Conservation (phyloP, 2,888 invertebrate genomes). For the Drosophila fulvimacula region DNA sequence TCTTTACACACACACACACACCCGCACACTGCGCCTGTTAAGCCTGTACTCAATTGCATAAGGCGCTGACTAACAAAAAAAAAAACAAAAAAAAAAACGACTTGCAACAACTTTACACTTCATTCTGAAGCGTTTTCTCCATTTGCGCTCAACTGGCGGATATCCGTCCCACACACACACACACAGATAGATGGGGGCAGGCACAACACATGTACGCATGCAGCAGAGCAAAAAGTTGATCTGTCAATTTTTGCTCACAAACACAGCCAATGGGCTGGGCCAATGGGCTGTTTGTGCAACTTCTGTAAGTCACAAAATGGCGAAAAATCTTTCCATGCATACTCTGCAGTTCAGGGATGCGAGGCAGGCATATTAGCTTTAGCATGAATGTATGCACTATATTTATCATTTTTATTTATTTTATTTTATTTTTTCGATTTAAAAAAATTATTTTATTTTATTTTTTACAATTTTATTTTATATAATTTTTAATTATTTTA, state of each 20-base stretch:
- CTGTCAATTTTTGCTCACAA: conserved; percentile 62
- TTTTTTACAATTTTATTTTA: too few relatives aligned
- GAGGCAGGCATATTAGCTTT: conserved; percentile 5
- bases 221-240: conserved; percentile 58
- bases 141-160: conserved; percentile 58
- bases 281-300: conserved; percentile 26
- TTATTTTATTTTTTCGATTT: too few relatives aligned
- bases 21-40: conserved; percentile 2
- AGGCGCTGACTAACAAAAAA: conserved; percentile 34
- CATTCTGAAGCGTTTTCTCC: conserved; percentile 44
- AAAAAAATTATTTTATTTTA: too few relatives aligned
- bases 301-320: conserved; percentile 40
- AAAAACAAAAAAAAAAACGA: not conserved
- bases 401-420: too few relatives aligned
- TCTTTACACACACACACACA: conserved; percentile 33
- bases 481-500: too few relatives aligned
- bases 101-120: conserved; percentile 56
- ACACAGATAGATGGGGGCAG: not conserved
- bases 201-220: conserved; percentile 18
- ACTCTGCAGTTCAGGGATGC: not conserved
- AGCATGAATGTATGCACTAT: too few relatives aligned
- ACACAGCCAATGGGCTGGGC: conserved; percentile 22
- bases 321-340: conserved; percentile 34
- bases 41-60: conserved; percentile 53
- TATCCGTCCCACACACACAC: conserved; percentile 43